A percentile compares a stretch with the other conserved stretches of the same genome.
Evolutionary conservation across 2,113 vertebrate genomes (phyloP).

Genomic region (Petroica traversi): DNA sequence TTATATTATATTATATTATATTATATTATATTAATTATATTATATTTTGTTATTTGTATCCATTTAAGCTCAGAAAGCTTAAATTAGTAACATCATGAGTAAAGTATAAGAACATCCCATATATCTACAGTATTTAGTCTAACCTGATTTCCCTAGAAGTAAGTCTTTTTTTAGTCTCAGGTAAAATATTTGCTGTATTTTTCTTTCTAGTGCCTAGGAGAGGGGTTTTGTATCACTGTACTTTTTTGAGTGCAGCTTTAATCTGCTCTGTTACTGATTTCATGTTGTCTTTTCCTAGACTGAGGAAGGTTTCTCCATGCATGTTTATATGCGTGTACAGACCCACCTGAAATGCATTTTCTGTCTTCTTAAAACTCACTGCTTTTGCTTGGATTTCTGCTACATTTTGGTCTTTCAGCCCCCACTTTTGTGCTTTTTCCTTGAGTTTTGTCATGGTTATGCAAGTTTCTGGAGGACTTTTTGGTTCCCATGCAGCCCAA

Average conservation of each 20-base stretch:
- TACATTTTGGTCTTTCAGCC: background rate
- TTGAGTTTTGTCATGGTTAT: background rate
- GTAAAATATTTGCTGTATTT: background rate
- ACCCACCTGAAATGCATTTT: background rate
- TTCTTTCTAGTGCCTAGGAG: background rate
- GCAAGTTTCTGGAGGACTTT: background rate
- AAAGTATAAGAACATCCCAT: background rate
- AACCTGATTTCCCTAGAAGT: background rate
- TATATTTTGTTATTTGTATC: background rate
- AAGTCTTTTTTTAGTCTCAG: background rate
- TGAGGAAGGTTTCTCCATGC: background rate
- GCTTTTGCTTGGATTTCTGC: background rate
- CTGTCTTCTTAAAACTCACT: background rate
- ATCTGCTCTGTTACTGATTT: background rate
- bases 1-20: background rate
- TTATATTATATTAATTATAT: too few relatives aligned
- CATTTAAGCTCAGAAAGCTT: background rate
- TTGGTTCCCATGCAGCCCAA: background rate
- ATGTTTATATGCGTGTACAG: background rate
- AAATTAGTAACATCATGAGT: background rate
- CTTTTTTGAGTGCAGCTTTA: background rate
- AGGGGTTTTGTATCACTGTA: background rate
- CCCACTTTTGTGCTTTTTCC: background rate
- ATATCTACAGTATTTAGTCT: background rate
- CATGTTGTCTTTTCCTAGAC: background rate